Conservation (phyloP, 2,888 invertebrate genomes). For the Eumerus sabulonum region DNA sequence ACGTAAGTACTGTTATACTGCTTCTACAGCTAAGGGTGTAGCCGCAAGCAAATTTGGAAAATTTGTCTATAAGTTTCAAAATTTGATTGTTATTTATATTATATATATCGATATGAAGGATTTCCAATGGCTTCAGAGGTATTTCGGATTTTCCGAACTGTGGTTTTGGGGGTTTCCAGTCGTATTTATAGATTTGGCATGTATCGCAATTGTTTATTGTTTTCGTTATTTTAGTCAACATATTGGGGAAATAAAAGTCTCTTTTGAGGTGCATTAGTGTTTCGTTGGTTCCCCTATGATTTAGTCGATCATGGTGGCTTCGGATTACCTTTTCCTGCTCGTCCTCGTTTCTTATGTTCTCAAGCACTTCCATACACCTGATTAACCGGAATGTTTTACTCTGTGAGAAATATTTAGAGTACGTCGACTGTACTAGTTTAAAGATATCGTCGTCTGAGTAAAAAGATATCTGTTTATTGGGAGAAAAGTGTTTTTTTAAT, state of each 20-base stretch:
- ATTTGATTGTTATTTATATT: conserved; percentile 41
- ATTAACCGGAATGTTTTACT: too few relatives aligned
- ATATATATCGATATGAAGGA: conserved; percentile 52
- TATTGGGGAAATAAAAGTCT: conserved; percentile 35
- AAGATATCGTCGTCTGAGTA: neutral
- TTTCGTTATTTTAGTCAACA: conserved; percentile 38
- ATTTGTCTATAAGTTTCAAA: conserved; percentile 43
- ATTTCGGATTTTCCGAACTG: conserved; percentile 59
- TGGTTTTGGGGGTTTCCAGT: conserved; percentile 57
- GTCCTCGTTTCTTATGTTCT: neutral
- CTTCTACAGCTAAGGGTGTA: conserved; percentile 30
- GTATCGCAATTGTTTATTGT: conserved; percentile 6
- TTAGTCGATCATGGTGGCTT: neutral
- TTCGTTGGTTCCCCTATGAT: neutral
- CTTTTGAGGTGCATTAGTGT: neutral
- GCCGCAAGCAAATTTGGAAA: conserved; percentile 38
- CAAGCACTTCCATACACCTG: neutral
- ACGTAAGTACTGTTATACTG: conserved; percentile 31
- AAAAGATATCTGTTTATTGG: neutral
- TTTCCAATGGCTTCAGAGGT: conserved; percentile 56
- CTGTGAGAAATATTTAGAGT: neutral
- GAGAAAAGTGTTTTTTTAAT: neutral
- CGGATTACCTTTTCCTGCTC: neutral
- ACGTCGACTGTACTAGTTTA: neutral
- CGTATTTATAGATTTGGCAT: conserved; percentile 52